Evolutionary conservation across 2,113 vertebrate species (phyloP).

Genomic region (Xiphophorus maculatus): DNA sequence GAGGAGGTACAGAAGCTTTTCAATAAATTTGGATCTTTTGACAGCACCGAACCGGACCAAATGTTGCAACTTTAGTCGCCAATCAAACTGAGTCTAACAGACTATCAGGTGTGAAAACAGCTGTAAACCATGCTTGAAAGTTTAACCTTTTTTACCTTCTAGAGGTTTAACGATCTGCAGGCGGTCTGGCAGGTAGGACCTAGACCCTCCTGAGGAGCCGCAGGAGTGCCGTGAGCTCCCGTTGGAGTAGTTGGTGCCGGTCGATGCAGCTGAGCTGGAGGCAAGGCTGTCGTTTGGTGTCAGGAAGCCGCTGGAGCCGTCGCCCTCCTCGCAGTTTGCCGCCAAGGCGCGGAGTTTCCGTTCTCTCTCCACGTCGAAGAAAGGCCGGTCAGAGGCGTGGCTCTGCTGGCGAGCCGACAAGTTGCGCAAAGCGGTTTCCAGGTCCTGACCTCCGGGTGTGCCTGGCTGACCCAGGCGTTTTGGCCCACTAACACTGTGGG

Average conservation of each 20-base stretch:
- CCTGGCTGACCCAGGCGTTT: slow-evolving; percentile 79
- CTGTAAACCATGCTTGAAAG: background rate
- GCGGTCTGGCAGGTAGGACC: slow-evolving; percentile 84
- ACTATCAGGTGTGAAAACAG: no score
- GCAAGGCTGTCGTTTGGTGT: slow-evolving; percentile 83
- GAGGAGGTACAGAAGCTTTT: no score
- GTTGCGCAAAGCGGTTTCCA: slow-evolving; percentile 84
- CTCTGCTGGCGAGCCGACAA: slow-evolving; percentile 83
- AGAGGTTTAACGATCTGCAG: slow-evolving; percentile 90
- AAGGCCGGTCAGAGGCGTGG: slow-evolving; percentile 78
- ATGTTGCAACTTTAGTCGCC: no score
- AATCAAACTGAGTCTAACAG: no score
- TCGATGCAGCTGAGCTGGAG: slow-evolving; percentile 82
- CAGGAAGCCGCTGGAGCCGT: slow-evolving; percentile 82
- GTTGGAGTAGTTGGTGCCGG: slow-evolving; percentile 81
- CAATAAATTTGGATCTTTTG: no score
- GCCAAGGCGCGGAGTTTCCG: slow-evolving; percentile 77
- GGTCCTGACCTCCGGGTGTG: slow-evolving; percentile 81
- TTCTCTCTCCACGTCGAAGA: slow-evolving; percentile 84
- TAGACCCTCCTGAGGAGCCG: slow-evolving; percentile 81
- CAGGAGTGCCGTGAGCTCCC: slow-evolving; percentile 78
- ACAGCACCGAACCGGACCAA: no score
- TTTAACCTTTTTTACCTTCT: slow-evolving; percentile 80
- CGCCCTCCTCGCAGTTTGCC: slow-evolving; percentile 66
- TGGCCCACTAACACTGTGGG: slow-evolving; percentile 51